A percentile compares a stretch with the other conserved stretches of the same genome.
phyloP scores from a whole-genome alignment of 2,113 vertebrate genomes.

The Phaethon lepturus region DNA sequence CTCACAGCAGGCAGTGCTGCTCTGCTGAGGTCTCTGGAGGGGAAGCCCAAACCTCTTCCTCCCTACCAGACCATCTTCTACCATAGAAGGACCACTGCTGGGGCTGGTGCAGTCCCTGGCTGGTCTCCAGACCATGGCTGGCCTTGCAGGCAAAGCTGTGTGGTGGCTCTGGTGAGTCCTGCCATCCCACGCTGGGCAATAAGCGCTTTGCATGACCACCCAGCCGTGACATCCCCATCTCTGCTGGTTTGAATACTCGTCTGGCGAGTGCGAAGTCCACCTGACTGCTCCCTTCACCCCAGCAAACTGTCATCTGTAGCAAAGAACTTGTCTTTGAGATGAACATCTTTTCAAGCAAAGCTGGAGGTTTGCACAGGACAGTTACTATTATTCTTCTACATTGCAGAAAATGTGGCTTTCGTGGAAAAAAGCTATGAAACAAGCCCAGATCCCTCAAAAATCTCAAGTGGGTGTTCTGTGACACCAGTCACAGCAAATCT shows the following conservation, averaged over 20 bases:
- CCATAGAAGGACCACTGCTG: not conserved
- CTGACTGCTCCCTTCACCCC: rapidly evolving
- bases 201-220: not conserved
- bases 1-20: not conserved
- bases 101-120: not conserved
- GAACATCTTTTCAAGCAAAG: not conserved
- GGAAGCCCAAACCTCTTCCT: not conserved
- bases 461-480: not conserved
- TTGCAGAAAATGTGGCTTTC: not conserved
- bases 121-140: too few relatives aligned
- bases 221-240: not conserved
- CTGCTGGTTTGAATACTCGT: not conserved
- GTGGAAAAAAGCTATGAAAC: not conserved
- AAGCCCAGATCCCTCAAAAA: not conserved
- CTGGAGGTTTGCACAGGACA: not conserved
- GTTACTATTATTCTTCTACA: not conserved
- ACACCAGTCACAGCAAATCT: not conserved
- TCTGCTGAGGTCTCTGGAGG: not conserved
- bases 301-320: not conserved
- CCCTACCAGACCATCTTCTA: not conserved
- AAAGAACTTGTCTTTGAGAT: not conserved
- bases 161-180: not conserved
- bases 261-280: not conserved
- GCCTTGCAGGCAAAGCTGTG: not conserved
- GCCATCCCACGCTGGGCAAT: rapidly evolving